Base-by-base conservation (phyloP, 2,888 invertebrate species). In the Sarcophaga rosellei region DNA sequence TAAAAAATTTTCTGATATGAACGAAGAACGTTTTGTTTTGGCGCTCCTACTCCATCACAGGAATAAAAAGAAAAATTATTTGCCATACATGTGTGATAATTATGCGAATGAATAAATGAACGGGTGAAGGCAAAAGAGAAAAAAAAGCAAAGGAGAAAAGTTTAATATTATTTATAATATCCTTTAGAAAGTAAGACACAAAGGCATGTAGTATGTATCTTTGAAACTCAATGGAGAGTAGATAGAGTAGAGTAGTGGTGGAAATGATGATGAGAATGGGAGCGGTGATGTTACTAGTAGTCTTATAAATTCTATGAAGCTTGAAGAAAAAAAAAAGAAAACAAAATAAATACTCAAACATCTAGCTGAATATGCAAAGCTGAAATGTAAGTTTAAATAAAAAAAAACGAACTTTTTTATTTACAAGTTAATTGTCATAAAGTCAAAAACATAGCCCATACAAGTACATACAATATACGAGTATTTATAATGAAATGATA, bases 341-440 rank as follows among this genome's bases (percentile, higher is more conserved):
- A 75, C 11, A 77, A 70, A 75, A 62, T 68, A 66, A 84, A 66
- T 81, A 72, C 57, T 53, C 44, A 21, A 35, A 75, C 21, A 63
- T 15, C 17, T 59, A 59, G 82, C 65, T 90, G 90, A n/a, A n/a
- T n/a, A n/a, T n/a, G n/a, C n/a, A n/a, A n/a, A n/a, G 89, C 90
- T 91, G 91, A 91, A 91, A 91, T 91, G 91, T 91, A 75, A 84
- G 66, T 66, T 61, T 47, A 63, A 20, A 61, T 15, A 75, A 44
- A 53, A 77, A 66, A 66, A 76, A 59, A 78, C 63, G 77, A 84
- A 82, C 45, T 81, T 66, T 63, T 70, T 53, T 35, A 35, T 35
- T 84, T 83, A 88, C 87, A 88, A 87, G 84, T 84, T 86, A 84
- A 86, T 86, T 89, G 89, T 88, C 89, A 88, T 88, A 86, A 89